Conservation (phyloP, 2,888 invertebrate genomes). For the Margaritifera margaritifera region DNA sequence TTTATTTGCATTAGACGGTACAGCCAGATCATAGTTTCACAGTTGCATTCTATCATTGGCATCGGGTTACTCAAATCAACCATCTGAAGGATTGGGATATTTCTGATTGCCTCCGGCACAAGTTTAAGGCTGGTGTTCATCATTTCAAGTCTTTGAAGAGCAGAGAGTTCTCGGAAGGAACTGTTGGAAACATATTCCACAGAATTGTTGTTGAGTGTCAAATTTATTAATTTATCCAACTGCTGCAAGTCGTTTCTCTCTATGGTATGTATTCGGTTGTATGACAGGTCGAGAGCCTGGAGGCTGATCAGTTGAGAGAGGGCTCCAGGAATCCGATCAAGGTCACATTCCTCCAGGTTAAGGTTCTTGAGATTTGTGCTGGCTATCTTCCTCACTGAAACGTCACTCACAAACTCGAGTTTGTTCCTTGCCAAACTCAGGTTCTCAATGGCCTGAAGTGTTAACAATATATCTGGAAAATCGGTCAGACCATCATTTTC, state of each 20-base stretch:
- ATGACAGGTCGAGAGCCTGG: slow-evolving; percentile 30
- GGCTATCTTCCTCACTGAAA: slow-evolving; percentile 24
- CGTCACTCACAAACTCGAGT: slow-evolving; percentile 40
- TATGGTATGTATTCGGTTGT: slow-evolving; percentile 42
- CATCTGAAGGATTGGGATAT: slow-evolving; percentile 12
- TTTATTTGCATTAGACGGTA: slow-evolving; percentile 28
- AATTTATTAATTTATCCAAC: slow-evolving; percentile 10
- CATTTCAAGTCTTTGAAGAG: slow-evolving; percentile 22
- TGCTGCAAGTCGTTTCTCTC: slow-evolving; percentile 40
- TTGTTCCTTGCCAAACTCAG: slow-evolving; percentile 36
- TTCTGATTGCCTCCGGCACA: slow-evolving; percentile 37
- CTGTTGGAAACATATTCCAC: slow-evolving; percentile 37
- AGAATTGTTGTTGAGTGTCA: slow-evolving; percentile 33
- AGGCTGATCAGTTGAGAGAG: slow-evolving; percentile 25
- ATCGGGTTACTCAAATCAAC: slow-evolving; percentile 15
- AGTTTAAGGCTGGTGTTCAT: slow-evolving; percentile 20
- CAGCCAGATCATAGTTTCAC: slow-evolving; percentile 34
- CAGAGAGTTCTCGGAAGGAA: slow-evolving; percentile 25
- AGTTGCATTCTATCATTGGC: slow-evolving; percentile 31
- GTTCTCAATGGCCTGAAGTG: slow-evolving; percentile 25
- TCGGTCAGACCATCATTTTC: slow-evolving; percentile 39
- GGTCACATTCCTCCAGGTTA: slow-evolving; percentile 31
- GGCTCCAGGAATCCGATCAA: slow-evolving; percentile 45
- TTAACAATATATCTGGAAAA: slow-evolving; percentile 37
- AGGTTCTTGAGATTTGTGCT: slow-evolving; percentile 27